These are phyloP conservation scores for Gortyna flavago DNA, from an alignment of 2,888 invertebrate species.

Conservation along the genomic window DNA sequence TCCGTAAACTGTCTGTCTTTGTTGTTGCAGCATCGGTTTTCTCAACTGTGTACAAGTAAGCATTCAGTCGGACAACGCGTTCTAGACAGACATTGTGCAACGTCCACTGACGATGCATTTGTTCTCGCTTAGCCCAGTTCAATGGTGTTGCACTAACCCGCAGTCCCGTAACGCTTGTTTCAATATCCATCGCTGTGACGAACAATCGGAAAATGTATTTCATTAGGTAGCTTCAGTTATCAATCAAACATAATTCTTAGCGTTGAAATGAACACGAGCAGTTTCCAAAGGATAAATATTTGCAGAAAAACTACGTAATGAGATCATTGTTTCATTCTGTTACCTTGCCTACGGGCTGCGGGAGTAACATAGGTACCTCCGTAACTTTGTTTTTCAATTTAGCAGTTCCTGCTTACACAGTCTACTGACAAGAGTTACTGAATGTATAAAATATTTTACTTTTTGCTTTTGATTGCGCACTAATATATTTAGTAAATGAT, in stretches of 20 bases:
- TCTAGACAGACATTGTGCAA: constrained; percentile 72
- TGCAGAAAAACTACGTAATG: constrained; percentile 63
- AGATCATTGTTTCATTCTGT: constrained; percentile 67
- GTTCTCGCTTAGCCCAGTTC: constrained; percentile 66
- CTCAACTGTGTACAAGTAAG: constrained; percentile 69
- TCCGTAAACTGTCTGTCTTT: constrained; percentile 76
- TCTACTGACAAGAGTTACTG: constrained; percentile 48
- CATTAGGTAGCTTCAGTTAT: constrained; percentile 25
- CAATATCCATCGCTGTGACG: constrained; percentile 30
- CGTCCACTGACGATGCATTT: constrained; percentile 69
- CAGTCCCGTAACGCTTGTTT: constrained; percentile 27
- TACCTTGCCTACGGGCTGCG: constrained; percentile 57
- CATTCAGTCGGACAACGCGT: constrained; percentile 65
- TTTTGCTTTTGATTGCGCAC: constrained; percentile 47
- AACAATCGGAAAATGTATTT: constrained; percentile 47
- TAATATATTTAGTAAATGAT: constrained; percentile 60
- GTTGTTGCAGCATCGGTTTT: constrained; percentile 76
- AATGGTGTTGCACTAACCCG: constrained; percentile 58
- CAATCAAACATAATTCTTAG: constrained; percentile 38
- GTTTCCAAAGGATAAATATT: constrained; percentile 43
- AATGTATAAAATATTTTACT: constrained; percentile 56
- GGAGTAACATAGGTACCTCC: constrained; percentile 35
- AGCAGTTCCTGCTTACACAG: constrained; percentile 33
- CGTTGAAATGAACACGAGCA: constrained; percentile 29
- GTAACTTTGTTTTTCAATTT: constrained; percentile 51